Conservation (phyloP, 1,140 invertebrate species). For the Drosophila bifasciata region DNA sequence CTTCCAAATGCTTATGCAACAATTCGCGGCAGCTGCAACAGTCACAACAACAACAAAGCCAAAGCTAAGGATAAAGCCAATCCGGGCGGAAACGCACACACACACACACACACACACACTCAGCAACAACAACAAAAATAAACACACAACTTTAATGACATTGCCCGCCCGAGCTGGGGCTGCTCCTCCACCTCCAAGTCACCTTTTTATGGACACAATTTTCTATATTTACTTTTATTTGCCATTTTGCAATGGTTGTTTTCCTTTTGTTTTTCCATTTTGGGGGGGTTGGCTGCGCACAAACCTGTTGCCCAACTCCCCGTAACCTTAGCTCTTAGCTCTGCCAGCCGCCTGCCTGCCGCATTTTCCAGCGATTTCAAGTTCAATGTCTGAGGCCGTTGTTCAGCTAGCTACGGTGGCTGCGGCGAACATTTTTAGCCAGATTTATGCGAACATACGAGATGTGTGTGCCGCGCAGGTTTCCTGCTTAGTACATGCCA, state of each 20-base stretch:
- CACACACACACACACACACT: too few relatives aligned
- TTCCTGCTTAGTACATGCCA: too few relatives aligned
- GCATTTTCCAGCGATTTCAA: slow-evolving; percentile 45
- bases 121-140: slow-evolving; percentile 1
- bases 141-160: slow-evolving; percentile 19
- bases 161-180: slow-evolving; percentile 11
- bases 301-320: slow-evolving; percentile 36
- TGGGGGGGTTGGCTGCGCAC: background rate
- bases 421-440: too few relatives aligned
- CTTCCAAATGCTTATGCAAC: slow-evolving; percentile 20
- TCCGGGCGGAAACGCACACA: background rate
- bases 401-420: background rate
- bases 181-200: too few relatives aligned
- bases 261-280: background rate
- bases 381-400: slow-evolving; percentile 68
- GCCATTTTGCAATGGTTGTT: background rate
- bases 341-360: too few relatives aligned
- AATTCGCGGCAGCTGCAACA: slow-evolving; percentile 3
- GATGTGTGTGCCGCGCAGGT: too few relatives aligned
- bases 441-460: too few relatives aligned
- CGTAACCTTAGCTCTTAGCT: slow-evolving; percentile 9
- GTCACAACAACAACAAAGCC: slow-evolving; percentile 11
- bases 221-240: slow-evolving; percentile 16
- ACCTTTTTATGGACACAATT: background rate
- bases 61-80: background rate